phyloP scores from a whole-genome alignment of 1,140 invertebrate species.

The Wasmannia auropunctata region DNA sequence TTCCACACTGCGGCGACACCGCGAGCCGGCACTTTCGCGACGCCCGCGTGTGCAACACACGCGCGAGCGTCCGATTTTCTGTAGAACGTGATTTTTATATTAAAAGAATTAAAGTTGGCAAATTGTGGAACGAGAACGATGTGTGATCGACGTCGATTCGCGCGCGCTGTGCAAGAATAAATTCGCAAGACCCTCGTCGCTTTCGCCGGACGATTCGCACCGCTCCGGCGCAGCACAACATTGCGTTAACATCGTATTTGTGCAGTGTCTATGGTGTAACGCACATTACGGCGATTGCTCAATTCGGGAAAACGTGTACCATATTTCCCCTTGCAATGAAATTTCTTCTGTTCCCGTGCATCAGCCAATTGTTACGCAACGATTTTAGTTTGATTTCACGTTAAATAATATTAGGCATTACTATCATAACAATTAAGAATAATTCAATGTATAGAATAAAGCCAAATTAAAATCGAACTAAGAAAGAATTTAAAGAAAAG shows the following conservation, averaged over 20 bases:
- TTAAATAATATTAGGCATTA: not conserved
- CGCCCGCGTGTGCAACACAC: too few relatives aligned
- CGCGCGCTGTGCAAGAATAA: not conserved
- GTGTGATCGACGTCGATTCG: not conserved
- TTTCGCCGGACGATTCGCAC: constrained; percentile 23
- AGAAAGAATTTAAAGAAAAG: not conserved
- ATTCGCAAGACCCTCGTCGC: constrained; percentile 28
- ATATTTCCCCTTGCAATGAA: constrained; percentile 11
- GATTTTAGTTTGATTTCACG: not conserved
- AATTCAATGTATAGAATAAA: not conserved
- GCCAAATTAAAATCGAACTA: not conserved
- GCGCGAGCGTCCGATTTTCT: too few relatives aligned
- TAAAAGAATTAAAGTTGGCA: not conserved
- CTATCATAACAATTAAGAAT: not conserved
- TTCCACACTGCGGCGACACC: not conserved
- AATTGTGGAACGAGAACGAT: not conserved
- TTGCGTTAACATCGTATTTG: constrained; percentile 59
- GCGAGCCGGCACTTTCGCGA: not conserved
- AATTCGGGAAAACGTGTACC: constrained; percentile 30
- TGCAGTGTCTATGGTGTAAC: constrained; percentile 55
- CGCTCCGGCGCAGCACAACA: constrained; percentile 43
- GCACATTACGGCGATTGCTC: constrained; percentile 55
- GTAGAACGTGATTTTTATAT: too few relatives aligned
- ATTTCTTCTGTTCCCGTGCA: constrained; percentile 21
- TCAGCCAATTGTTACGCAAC: not conserved